Percentiles rank a stretch among this genome's conserved stretches.
phyloP scores from a whole-genome alignment of 2,888 invertebrate species.

The Aspidiotus destructor region DNA sequence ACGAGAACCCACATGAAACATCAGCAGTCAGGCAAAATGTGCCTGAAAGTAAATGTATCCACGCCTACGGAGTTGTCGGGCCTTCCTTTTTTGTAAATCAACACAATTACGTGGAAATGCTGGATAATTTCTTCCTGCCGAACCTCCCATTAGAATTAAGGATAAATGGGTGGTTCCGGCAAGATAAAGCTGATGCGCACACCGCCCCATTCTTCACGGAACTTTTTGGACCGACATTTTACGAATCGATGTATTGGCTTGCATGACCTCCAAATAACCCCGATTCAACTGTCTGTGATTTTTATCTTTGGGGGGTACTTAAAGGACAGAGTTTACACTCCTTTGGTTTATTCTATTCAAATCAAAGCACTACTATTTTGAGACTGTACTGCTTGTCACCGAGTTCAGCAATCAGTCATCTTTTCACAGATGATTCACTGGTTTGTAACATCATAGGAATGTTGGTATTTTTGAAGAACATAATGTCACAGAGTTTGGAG shows the following conservation, averaged over 20 bases:
- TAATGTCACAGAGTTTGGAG: no score
- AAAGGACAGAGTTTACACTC: constrained; percentile 4
- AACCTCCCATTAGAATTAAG: not conserved
- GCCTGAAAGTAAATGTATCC: not conserved
- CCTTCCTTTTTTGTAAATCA: not conserved
- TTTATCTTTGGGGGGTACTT: not conserved
- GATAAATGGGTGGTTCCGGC: not conserved
- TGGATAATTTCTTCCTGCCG: not conserved
- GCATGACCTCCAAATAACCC: not conserved
- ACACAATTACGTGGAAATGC: not conserved
- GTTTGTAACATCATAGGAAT: no score
- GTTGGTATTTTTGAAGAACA: no score
- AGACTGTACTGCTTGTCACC: no score
- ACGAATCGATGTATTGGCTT: not conserved
- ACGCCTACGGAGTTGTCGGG: not conserved
- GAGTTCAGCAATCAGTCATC: no score
- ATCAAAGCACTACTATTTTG: no score
- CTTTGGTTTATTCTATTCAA: no score
- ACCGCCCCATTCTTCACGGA: not conserved
- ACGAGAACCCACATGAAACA: not conserved
- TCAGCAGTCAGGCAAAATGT: not conserved
- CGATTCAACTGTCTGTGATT: not conserved
- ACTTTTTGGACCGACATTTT: not conserved
- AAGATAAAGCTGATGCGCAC: not conserved
- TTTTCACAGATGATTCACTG: no score